Evolutionary conservation across 1,140 invertebrate genomes (phyloP).

Genomic region (Drosophila bocki): DNA sequence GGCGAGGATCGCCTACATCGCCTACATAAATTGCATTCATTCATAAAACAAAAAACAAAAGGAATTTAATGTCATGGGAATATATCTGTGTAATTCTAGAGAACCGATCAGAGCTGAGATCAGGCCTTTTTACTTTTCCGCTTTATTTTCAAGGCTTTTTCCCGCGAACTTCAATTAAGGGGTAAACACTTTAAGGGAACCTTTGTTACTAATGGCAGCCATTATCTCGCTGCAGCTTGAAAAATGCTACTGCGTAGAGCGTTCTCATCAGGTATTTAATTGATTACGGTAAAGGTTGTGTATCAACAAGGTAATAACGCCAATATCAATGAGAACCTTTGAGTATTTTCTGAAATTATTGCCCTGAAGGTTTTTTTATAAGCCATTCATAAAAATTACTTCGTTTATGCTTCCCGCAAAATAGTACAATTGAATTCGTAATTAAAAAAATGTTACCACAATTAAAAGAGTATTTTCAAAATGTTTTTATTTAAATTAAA

Average conservation of each 20-base stretch:
- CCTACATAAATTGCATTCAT: constrained; percentile 43
- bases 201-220: constrained; percentile 24
- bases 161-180: constrained; percentile 29
- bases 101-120: constrained; percentile 13
- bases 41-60: constrained; percentile 42
- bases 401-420: background rate
- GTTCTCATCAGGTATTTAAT: constrained; percentile 26
- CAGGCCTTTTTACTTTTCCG: constrained; percentile 13
- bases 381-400: constrained; percentile 5
- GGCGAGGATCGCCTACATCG: constrained; percentile 18
- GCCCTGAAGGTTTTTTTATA: background rate
- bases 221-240: constrained; percentile 15
- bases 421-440: background rate
- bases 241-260: constrained; percentile 9
- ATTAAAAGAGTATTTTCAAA: background rate
- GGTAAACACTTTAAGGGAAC: constrained; percentile 36
- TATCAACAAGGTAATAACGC: constrained; percentile 27
- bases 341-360: background rate
- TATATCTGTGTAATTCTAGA: constrained; percentile 11
- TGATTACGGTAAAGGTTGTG: constrained; percentile 43
- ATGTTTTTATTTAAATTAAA: background rate
- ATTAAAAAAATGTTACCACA: background rate
- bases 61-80: constrained; percentile 33
- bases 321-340: constrained; percentile 6
- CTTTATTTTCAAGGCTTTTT: constrained; percentile 12